Base-by-base conservation (phyloP, 2,113 vertebrate genomes). In the Theropithecus gelada region DNA sequence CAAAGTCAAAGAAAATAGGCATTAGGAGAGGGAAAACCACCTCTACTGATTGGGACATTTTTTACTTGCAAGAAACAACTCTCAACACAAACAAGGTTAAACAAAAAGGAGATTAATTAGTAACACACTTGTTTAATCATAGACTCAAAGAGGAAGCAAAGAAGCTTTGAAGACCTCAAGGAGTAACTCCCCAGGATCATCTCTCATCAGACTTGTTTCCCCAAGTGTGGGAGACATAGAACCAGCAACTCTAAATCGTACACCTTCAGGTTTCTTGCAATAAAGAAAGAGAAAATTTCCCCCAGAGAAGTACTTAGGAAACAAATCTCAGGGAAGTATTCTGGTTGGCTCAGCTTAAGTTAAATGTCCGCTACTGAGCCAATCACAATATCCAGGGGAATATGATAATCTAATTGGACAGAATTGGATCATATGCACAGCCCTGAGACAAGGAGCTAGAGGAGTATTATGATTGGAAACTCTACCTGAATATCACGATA, bases 61-160 rank as follows among this genome's bases (percentile, higher is more conserved):
- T 68, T 73, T 59, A 86, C 17, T 61, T 73, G 5, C 45, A 94
- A 85, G 45, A 97, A 94, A 64, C 32, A 76, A 85, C 48, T 3
- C 73, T 94, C 27, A 75, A 90, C 80, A 87, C 55, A 85, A 93
- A 89, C 55, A 85, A 87, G 23, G 68, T 45, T 40, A 90, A 86
- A 4, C 35, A 82, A 68, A 68, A 80, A 14, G 1, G 7, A 45
- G 10, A 68, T 38, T 87, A 70, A 57, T 20, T 81, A 11, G 45
- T 81, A 85, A 88, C 43, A 96, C 83, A 90, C 1, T 2, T 79
- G 18, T 1, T 2, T 59, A 92, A 90, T 2, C 23, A 90, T 5
- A 79, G 32, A 82, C 43, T 55, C 73, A 78, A 87, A 55, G 52
- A 87, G 14, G 23, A 96, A 73, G 6, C 17, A 70, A 94, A 50